Evolutionary conservation across 2,888 invertebrate genomes (phyloP), one percentile per base, ranked within the genome.

Genomic region (Trichacis sp.): DNA sequence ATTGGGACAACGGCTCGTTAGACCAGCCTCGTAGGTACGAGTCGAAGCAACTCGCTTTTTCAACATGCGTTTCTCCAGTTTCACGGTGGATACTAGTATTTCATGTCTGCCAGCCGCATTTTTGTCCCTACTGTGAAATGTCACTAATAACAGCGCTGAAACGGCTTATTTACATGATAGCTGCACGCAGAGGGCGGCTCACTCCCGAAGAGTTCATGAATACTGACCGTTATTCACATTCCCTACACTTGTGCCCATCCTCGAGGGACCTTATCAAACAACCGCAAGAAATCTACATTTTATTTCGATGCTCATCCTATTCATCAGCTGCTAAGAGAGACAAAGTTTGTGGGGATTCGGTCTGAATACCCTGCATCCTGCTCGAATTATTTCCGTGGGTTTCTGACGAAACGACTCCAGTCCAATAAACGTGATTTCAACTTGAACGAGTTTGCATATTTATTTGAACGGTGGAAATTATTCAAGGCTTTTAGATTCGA

Each of bases 141-240:
- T 71, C 67, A 69, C 71, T 75, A 77, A 79, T 77, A 78, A 78
- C 75, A 74, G 70, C 63, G 69, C 54, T 65, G 54, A 60, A 66
- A 64, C 66, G 59, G 64, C 74, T 76, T 73, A 78, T 78, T 80
- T 77, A 76, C 76, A 78, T 77, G 73, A 68, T 65, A 52, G 55
- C 64, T 53, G 50, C 64, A 70, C 64, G 56, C 56, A 53, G 50
- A 52, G 46, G 58, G 46, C 54, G 52, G 30, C 54, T 59, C 12
- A 15, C 48, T 29, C 33, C 43, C 18, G 47, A 62, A 58, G 47
- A 71, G 57, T 73, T 75, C 72, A 72, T 71, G 75, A 75, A 74
- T 75, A 71, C 66, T 42, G 52, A 51, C 68, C 63, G 72, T 74
- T 77, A 71, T 66, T 71, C 67, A 69, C 70, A 75, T 74, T 74